phyloP scores from a whole-genome alignment of 2,888 invertebrate genomes.

The Drosophila neonasuta region DNA sequence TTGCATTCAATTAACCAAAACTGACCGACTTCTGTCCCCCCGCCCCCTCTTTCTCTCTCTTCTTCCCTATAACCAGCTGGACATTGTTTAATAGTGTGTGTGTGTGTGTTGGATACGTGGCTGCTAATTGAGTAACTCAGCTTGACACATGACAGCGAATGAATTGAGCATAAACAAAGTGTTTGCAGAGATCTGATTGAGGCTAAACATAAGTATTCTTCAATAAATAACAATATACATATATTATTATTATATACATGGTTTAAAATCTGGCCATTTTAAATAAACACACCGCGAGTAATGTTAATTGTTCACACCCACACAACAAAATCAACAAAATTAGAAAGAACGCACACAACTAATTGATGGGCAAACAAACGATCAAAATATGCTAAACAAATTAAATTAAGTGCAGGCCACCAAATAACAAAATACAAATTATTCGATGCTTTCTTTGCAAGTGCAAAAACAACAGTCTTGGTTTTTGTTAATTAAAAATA shows the following conservation, averaged over 20 bases:
- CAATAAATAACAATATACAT: neutral
- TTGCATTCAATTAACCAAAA: conserved; percentile 76
- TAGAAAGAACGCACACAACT: neutral
- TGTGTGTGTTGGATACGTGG: conserved; percentile 5
- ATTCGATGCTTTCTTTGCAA: neutral
- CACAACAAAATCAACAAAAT: neutral
- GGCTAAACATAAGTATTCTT: conserved; percentile 18
- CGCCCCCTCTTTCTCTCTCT: neutral
- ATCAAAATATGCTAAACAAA: neutral
- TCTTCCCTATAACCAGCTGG: neutral
- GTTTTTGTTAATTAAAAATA: too few species aligned
- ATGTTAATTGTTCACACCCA: neutral
- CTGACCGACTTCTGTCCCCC: conserved; percentile 51
- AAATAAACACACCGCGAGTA: neutral
- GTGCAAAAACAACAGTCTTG: neutral
- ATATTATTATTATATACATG: too few species aligned
- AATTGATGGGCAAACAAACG: neutral
- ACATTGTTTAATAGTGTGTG: neutral
- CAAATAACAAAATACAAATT: too few species aligned
- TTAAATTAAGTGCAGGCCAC: neutral
- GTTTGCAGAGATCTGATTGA: conserved; percentile 46
- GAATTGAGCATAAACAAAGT: conserved; percentile 42
- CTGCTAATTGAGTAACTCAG: conserved; percentile 62
- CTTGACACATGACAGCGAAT: conserved; percentile 48
- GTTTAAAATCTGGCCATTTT: neutral